Conservation (phyloP, 2,888 invertebrate species). For the Dasypolia templi region DNA sequence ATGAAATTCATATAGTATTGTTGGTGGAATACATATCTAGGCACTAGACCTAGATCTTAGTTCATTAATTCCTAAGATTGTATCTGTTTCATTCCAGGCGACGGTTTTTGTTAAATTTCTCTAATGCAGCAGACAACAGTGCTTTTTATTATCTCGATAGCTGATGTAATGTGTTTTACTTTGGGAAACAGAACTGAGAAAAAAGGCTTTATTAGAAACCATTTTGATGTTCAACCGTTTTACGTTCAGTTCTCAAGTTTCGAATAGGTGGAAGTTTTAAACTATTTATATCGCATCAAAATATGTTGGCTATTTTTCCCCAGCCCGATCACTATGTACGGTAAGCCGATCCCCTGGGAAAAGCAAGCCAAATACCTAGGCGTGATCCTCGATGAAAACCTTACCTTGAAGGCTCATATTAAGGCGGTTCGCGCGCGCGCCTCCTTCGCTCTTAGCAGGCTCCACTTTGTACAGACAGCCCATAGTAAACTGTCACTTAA, state of each 20-base stretch:
- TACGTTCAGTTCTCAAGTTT: neutral
- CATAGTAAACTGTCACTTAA: no score
- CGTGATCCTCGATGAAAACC: no score
- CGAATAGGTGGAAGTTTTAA: neutral
- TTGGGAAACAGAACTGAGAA: constrained; percentile 5
- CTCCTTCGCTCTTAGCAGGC: no score
- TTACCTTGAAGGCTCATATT: no score
- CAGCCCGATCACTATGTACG: no score
- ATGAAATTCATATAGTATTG: constrained; percentile 12
- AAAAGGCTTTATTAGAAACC: neutral
- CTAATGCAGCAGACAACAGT: constrained; percentile 37
- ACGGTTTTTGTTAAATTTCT: constrained; percentile 45
- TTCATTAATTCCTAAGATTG: constrained; percentile 21
- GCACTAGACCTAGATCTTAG: neutral
- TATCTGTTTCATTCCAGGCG: constrained; percentile 16
- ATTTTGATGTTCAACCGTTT: neutral
- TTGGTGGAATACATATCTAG: neutral
- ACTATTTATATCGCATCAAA: constrained; percentile 1
- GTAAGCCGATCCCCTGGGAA: no score
- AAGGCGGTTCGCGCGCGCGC: no score
- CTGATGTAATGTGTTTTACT: constrained; percentile 29
- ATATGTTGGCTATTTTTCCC: neutral
- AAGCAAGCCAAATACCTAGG: no score
- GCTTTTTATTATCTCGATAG: constrained; percentile 39
- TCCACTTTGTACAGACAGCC: no score